A percentile compares a stretch with the other conserved stretches of the same genome.
phyloP scores from a whole-genome alignment of 64 coral and sea anemone species.

The Hydrozoanthus tunicans region DNA sequence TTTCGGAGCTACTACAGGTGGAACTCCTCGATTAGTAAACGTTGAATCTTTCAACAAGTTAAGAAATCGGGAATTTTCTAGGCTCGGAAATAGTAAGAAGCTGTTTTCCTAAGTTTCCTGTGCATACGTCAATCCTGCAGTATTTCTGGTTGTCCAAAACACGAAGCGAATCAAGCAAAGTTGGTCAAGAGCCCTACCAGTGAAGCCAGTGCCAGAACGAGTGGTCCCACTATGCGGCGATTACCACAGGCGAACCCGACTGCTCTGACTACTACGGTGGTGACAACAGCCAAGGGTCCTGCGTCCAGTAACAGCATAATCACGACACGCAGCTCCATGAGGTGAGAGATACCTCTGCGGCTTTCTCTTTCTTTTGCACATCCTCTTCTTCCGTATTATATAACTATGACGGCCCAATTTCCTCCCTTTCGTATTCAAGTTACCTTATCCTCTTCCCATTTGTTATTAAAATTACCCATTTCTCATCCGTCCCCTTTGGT shows the following conservation, averaged over 20 bases:
- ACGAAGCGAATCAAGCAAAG: slow-evolving; percentile 56
- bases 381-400: background rate
- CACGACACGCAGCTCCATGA: slow-evolving; percentile 53
- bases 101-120: background rate
- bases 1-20: too few relatives aligned
- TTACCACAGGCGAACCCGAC: background rate
- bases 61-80: background rate
- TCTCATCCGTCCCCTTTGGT: too few relatives aligned
- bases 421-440: too few relatives aligned
- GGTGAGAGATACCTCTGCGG: slow-evolving; percentile 12
- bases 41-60: too few relatives aligned
- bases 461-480: too few relatives aligned
- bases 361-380: background rate
- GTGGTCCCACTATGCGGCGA: slow-evolving; percentile 5
- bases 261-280: slow-evolving; percentile 1
- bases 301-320: slow-evolving; percentile 49
- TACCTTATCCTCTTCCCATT: too few relatives aligned
- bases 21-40: too few relatives aligned
- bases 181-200: slow-evolving; percentile 21
- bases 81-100: background rate
- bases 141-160: slow-evolving; percentile 68
- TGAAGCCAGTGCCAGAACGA: slow-evolving; percentile 45
- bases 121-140: background rate
- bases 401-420: background rate
- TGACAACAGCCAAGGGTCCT: slow-evolving; percentile 8